Evolutionary conservation across 2,797 vertebrate genomes (phyloP).

Genomic region (Smutsia temminckii): DNA sequence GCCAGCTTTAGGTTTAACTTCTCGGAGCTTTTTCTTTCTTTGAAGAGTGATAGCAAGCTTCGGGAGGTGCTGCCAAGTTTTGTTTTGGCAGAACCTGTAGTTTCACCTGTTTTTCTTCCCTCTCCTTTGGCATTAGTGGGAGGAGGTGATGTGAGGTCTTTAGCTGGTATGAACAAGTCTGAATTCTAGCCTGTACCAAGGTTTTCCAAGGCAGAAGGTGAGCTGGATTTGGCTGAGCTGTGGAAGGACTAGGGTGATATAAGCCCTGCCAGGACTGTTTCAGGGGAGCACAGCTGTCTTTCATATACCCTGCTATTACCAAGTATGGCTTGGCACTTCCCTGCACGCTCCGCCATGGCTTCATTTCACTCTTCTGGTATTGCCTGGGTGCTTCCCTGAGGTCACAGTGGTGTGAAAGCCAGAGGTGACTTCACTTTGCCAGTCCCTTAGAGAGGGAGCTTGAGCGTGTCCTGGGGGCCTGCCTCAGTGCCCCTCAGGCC

Average conservation of each 20-base stretch:
- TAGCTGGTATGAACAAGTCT: not conserved
- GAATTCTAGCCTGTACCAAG: not conserved
- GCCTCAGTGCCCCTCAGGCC: not conserved
- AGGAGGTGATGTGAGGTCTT: not conserved
- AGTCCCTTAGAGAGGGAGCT: not conserved
- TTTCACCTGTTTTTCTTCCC: not conserved
- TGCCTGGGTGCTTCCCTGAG: not conserved
- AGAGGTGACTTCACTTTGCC: not conserved
- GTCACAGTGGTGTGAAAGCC: not conserved
- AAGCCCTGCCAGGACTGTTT: not conserved
- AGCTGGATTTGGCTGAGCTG: not conserved
- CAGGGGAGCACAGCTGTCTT: not conserved
- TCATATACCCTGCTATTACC: not conserved
- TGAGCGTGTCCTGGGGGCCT: not conserved
- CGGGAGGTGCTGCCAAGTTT: not conserved
- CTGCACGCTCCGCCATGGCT: fast-evolving
- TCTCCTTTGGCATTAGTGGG: not conserved
- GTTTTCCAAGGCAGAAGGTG: not conserved
- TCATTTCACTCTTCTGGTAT: not conserved
- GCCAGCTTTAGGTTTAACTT: not conserved
- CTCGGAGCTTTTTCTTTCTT: not conserved
- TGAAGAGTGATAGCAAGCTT: not conserved
- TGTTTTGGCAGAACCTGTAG: not conserved
- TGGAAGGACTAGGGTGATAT: not conserved
- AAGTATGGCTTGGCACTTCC: not conserved